Evolutionary conservation across 1,140 invertebrate genomes (phyloP).

Genomic region (Epicauta chinensis): DNA sequence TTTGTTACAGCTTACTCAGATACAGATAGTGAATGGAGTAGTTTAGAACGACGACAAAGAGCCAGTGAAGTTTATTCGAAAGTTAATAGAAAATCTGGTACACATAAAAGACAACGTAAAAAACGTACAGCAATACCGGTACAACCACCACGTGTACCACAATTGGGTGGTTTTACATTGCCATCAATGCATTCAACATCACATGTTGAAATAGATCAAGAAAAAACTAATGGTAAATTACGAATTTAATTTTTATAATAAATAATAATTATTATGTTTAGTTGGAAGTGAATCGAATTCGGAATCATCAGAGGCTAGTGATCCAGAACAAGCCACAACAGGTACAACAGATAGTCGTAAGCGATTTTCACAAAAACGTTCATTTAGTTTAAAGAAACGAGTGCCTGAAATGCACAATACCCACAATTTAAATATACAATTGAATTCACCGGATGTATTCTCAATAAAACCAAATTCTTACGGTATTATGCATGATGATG

Average conservation of each 20-base stretch:
- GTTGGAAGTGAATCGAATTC: conserved; percentile 44
- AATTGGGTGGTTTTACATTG: conserved; percentile 50
- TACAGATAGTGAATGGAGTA: conserved; percentile 82
- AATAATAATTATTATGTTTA: conserved; percentile 6
- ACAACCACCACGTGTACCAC: conserved; percentile 77
- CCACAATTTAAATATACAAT: conserved; percentile 37
- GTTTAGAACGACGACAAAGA: conserved; percentile 61
- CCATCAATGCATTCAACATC: conserved; percentile 47
- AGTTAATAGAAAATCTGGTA: conserved; percentile 62
- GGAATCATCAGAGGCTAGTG: conserved; percentile 49
- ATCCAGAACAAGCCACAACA: conserved; percentile 39
- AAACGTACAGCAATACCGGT: conserved; percentile 74
- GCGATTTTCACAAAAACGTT: conserved; percentile 39
- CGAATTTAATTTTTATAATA: background rate
- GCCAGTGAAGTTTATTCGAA: conserved; percentile 59
- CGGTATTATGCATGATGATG: conserved; percentile 55
- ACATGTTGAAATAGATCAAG: conserved; percentile 38
- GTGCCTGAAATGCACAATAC: conserved; percentile 38
- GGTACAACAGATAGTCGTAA: conserved; percentile 28
- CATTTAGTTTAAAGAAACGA: conserved; percentile 42
- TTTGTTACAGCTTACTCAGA: conserved; percentile 58
- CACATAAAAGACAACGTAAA: conserved; percentile 73
- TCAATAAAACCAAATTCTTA: conserved; percentile 36
- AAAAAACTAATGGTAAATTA: conserved; percentile 42
- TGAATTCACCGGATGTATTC: conserved; percentile 39